A percentile compares a stretch with the other conserved stretches of the same genome.
phyloP scores from a whole-genome alignment of 1,140 invertebrate genomes.

The Leptonema lineaticorne region DNA sequence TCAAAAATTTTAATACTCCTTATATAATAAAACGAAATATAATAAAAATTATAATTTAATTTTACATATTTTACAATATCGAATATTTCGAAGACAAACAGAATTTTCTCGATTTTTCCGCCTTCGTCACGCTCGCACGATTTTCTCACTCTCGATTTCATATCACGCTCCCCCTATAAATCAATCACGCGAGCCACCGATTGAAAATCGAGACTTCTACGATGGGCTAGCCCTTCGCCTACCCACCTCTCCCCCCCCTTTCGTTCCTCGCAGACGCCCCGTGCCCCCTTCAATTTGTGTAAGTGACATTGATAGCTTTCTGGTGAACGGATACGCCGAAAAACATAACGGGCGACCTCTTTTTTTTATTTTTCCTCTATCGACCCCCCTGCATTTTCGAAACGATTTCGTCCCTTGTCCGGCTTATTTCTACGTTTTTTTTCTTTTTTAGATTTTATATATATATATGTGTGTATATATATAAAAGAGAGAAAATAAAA shows the following conservation, averaged over 20 bases:
- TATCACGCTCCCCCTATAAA: not conserved
- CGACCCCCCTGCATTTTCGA: constrained; percentile 46
- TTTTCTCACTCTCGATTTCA: not conserved
- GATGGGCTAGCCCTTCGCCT: constrained; percentile 46
- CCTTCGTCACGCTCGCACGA: not conserved
- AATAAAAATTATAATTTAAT: too few species aligned
- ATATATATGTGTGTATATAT: too few species aligned
- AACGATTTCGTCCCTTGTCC: not conserved
- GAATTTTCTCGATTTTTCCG: not conserved
- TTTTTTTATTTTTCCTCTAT: constrained; percentile 48
- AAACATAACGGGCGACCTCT: constrained; percentile 38
- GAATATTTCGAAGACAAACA: too few species aligned
- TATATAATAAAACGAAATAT: too few species aligned
- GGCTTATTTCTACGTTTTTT: constrained; percentile 9
- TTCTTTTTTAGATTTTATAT: constrained; percentile 4
- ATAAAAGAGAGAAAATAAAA: too few species aligned
- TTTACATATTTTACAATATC: too few species aligned
- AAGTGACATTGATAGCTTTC: constrained; percentile 56
- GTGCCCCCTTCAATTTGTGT: constrained; percentile 56
- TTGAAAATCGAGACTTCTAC: constrained; percentile 15
- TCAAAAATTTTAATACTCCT: too few species aligned
- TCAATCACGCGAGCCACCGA: constrained; percentile 7
- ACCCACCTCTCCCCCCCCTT: too few species aligned
- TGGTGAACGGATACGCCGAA: constrained; percentile 36
- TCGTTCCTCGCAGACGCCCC: too few species aligned